Conservation (phyloP, 2,797 vertebrate species). For the Trachops cirrhosus region DNA sequence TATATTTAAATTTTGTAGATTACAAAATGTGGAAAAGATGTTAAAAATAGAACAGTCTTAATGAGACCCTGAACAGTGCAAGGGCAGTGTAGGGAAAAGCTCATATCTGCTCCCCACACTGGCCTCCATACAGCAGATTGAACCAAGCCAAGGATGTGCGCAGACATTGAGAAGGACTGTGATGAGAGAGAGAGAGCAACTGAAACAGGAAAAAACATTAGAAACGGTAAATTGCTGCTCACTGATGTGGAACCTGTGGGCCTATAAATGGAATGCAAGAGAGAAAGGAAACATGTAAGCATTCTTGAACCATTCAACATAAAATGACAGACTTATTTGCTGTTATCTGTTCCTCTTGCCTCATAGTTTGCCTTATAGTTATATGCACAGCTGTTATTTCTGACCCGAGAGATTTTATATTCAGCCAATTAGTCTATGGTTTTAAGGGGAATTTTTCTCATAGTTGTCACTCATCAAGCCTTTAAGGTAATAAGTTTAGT, state of each 20-base stretch:
- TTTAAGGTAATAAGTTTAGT: conserved; percentile 61
- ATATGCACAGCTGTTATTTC: conserved; percentile 58
- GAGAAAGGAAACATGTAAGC: conserved; percentile 8
- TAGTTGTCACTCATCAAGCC: conserved; percentile 45
- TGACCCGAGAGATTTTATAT: conserved; percentile 39
- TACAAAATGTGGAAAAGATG: neutral
- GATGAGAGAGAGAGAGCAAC: neutral
- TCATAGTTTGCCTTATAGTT: conserved; percentile 65
- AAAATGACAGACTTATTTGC: conserved; percentile 71
- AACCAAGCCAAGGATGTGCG: neutral
- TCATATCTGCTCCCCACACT: neutral
- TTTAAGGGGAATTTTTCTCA: conserved; percentile 26
- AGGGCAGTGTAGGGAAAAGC: neutral
- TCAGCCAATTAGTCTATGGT: conserved; percentile 42
- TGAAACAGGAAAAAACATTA: neutral
- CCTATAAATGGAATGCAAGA: neutral
- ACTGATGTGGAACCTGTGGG: neutral
- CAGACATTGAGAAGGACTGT: neutral
- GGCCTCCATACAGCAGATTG: neutral
- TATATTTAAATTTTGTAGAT: neutral
- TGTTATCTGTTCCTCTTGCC: conserved; percentile 53
- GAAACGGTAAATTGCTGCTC: conserved; percentile 3
- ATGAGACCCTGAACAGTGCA: neutral
- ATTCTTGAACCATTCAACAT: neutral
- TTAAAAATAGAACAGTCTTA: neutral